These are phyloP conservation scores for Grammomys dolichurus DNA, from an alignment of 2,113 vertebrate species.

Conservation along the genomic window DNA sequence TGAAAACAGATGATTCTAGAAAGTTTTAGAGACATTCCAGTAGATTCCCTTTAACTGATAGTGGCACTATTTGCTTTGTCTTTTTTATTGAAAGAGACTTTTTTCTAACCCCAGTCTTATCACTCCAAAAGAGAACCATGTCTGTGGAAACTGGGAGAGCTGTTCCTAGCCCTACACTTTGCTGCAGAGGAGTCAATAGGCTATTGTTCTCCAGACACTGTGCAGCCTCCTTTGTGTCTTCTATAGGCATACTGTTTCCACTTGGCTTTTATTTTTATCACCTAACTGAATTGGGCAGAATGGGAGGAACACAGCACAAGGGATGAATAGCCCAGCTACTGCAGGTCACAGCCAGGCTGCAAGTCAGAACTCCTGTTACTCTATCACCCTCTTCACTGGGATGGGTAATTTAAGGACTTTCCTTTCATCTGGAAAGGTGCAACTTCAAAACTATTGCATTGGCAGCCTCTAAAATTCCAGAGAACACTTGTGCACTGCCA, in stretches of 20 bases:
- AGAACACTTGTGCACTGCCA: not conserved
- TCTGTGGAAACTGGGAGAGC: not conserved
- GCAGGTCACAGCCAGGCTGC: not conserved
- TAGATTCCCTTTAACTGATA: not conserved
- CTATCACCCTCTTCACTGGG: not conserved
- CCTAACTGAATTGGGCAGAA: not conserved
- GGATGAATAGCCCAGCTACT: not conserved
- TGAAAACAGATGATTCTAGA: not conserved
- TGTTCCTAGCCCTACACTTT: not conserved
- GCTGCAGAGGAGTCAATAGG: not conserved
- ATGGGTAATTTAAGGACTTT: not conserved
- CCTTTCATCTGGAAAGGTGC: not conserved
- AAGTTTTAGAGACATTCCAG: not conserved
- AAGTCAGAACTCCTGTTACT: not conserved
- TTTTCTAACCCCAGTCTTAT: not conserved
- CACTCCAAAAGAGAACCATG: not conserved
- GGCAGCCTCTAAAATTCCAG: not conserved
- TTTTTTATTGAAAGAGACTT: not conserved
- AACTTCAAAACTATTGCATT: not conserved
- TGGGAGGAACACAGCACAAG: not conserved
- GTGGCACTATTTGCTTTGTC: not conserved
- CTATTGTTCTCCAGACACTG: not conserved
- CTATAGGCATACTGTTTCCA: not conserved
- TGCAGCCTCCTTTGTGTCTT: not conserved
- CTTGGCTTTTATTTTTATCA: slow-evolving; percentile 24